These are phyloP conservation scores for Macrobrachium nipponense DNA, from an alignment of 1,140 invertebrate species.

Conservation along the genomic window DNA sequence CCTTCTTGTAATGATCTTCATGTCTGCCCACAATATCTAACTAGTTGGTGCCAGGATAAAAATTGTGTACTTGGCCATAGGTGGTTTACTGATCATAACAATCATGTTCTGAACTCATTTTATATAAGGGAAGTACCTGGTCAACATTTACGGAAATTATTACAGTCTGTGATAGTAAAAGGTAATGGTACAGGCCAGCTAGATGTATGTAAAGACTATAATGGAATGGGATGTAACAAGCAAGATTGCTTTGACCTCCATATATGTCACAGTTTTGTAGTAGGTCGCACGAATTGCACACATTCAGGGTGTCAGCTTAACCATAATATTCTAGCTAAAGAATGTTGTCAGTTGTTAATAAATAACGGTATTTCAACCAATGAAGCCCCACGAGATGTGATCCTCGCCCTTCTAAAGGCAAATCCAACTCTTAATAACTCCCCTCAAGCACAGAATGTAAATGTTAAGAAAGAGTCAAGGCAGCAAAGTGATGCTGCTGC, in stretches of 20 bases:
- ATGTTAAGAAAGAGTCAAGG: background rate
- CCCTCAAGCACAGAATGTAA: background rate
- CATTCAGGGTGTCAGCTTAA: conserved; percentile 11
- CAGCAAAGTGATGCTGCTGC: background rate
- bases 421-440: background rate
- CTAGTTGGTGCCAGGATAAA: background rate
- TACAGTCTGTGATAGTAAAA: background rate
- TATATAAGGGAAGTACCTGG: conserved; percentile 5
- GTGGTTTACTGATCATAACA: conserved; percentile 30
- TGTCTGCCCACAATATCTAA: conserved; percentile 20
- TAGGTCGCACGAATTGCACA: background rate
- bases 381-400: conserved; percentile 25
- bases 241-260: conserved; percentile 21
- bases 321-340: conserved; percentile 19
- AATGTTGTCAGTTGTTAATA: conserved; percentile 8
- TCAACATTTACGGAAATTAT: background rate
- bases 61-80: conserved; percentile 15
- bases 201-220: conserved; percentile 34
- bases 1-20: conserved; percentile 10
- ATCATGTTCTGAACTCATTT: background rate
- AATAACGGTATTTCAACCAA: conserved; percentile 20
- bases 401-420: conserved; percentile 7
- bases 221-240: background rate
- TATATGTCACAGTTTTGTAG: conserved; percentile 23
- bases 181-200: background rate